Percentiles rank a stretch among this genome's conserved stretches.
These are phyloP conservation scores for Sminthurinus aureus DNA, from an alignment of 2,888 invertebrate species.

Conservation along the genomic window DNA sequence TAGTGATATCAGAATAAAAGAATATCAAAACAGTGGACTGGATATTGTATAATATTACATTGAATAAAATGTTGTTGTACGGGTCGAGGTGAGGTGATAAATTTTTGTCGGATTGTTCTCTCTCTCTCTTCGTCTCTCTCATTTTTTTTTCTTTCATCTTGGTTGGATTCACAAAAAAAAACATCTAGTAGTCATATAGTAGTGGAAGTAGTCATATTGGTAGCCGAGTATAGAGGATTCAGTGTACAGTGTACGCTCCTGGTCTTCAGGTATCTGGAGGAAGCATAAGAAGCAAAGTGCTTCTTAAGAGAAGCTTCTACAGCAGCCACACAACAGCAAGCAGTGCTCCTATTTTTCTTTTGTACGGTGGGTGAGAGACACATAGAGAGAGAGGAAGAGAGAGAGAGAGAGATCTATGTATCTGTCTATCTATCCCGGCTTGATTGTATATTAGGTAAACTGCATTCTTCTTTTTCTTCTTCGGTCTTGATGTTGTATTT, in stretches of 20 bases:
- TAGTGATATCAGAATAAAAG: too few species aligned
- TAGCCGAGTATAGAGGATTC: conserved; percentile 39
- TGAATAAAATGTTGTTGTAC: conserved; percentile 6
- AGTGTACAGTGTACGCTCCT: conserved; percentile 40
- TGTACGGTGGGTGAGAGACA: not conserved
- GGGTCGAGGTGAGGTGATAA: conserved; percentile 39
- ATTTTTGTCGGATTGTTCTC: conserved; percentile 30
- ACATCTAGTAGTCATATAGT: conserved; percentile 4
- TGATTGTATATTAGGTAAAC: not conserved
- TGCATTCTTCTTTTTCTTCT: too few species aligned
- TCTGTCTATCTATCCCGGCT: conserved; percentile 21
- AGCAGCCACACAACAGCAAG: conserved; percentile 33
- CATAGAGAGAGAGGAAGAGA: too few species aligned
- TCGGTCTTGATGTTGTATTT: too few species aligned
- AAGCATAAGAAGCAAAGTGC: conserved; percentile 10
- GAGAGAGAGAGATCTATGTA: too few species aligned
- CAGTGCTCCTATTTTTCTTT: conserved; percentile 21
- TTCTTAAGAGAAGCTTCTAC: conserved; percentile 23
- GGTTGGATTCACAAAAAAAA: conserved; percentile 9
- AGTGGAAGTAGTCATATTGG: conserved; percentile 26
- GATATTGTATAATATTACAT: too few species aligned
- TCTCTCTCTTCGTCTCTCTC: not conserved
- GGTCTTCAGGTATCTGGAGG: conserved; percentile 39
- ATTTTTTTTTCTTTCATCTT: conserved; percentile 10
- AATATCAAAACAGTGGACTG: too few species aligned